Evolutionary conservation across 2,888 invertebrate species (phyloP).

Genomic region (Apodemia mormo): DNA sequence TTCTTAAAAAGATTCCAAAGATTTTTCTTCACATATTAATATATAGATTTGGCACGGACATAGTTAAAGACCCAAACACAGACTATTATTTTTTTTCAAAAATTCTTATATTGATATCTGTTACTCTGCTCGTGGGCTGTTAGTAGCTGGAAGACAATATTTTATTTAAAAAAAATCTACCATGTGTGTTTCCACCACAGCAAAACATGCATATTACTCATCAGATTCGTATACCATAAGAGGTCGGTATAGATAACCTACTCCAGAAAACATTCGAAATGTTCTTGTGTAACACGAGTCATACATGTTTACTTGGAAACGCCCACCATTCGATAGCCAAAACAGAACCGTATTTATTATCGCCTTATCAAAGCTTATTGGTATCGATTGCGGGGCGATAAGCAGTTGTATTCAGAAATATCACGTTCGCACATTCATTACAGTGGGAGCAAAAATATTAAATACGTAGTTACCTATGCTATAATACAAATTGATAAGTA

Average conservation of each 20-base stretch:
- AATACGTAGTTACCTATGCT: background rate
- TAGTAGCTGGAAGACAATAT: too few relatives aligned
- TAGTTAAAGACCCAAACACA: too few relatives aligned
- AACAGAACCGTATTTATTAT: constrained; percentile 44
- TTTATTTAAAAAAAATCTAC: too few relatives aligned
- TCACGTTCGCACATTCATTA: constrained; percentile 22
- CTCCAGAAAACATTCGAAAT: constrained; percentile 8
- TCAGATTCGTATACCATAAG: background rate
- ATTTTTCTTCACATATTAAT: too few relatives aligned
- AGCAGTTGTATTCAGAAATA: constrained; percentile 25
- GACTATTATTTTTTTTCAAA: too few relatives aligned
- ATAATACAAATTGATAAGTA: too few relatives aligned
- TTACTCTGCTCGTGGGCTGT: too few relatives aligned
- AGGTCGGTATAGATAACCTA: background rate
- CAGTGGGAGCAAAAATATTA: background rate
- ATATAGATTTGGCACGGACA: too few relatives aligned
- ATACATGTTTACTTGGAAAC: constrained; percentile 28
- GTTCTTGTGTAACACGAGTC: constrained; percentile 10
- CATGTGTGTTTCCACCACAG: background rate
- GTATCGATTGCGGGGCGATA: constrained; percentile 53
- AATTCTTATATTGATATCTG: too few relatives aligned
- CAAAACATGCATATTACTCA: background rate
- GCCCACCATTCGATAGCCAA: constrained; percentile 44
- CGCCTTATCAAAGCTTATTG: constrained; percentile 50
- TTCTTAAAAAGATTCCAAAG: too few relatives aligned